Evolutionary conservation across 2,113 vertebrate genomes (phyloP), one percentile per base, ranked within the genome.

Genomic region (Rhabdornis inornatus): DNA sequence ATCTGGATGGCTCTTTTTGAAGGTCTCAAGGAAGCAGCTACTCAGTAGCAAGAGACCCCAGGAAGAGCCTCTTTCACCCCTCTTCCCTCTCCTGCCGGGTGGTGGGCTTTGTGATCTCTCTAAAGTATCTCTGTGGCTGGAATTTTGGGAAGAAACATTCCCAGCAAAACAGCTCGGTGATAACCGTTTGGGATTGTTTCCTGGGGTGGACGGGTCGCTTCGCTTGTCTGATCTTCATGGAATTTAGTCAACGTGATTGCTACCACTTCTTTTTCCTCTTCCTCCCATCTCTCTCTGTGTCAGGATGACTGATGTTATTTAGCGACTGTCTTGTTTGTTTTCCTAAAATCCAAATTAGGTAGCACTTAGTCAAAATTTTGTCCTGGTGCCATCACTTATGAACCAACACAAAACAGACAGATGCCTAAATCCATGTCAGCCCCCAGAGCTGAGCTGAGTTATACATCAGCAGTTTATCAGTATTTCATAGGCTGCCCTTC

Each of bases 161-260:
- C 44, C 64, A 78, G 61, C 17, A 56, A 37, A 86, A 37, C 9
- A 75, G 23, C 50, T 65, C 2, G 0, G 30, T 3, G 1, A 13
- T 66, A 92, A 56, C 30, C 10, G 14, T 52, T 74, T 42, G 45
- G 30, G 45, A 47, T 7, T 4, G 5, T 49, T 57, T 63, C 31
- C 31, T 80, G 35, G 10, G 19, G 2, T 40, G 39, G 15, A 76
- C 9, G 13, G 14, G 21, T 80, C 18, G 10, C 21, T 83, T 65
- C 0, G 0, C 40, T 31, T 31, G 1, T 42, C 13, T 22, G 9
- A 35, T 35, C 21, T 49, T 49, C 1, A 1, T 24, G 53, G 9
- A 7, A 37, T 63, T 42, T 14, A 45, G 25, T 25, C 45, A 61
- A 21, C 0, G 0, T 45, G 56, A 75, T 80, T 1, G 2, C n/a